Conservation (phyloP, 2,888 invertebrate species). For the Volucella zonaria region DNA sequence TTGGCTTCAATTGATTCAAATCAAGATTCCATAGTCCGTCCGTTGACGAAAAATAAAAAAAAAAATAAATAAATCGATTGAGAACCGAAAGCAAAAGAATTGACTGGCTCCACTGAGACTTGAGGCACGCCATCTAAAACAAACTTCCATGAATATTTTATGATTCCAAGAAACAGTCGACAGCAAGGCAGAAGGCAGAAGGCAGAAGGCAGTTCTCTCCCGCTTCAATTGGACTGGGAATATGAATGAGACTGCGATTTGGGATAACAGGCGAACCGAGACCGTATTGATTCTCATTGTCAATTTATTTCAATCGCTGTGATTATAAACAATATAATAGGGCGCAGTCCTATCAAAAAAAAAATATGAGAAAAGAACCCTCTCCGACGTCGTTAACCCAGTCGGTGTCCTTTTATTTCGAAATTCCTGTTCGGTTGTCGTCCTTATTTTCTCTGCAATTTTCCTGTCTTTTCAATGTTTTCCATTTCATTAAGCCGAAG, state of each 20-base stretch:
- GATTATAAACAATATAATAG: conserved; percentile 70
- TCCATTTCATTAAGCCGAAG: conserved; percentile 66
- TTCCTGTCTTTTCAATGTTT: conserved; percentile 67
- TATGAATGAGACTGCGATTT: too few species aligned
- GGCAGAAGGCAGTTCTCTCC: too few species aligned
- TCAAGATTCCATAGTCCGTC: conserved; percentile 58
- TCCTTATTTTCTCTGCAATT: conserved; percentile 55
- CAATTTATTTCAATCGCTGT: conserved; percentile 68
- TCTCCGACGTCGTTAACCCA: background rate
- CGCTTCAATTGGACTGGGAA: conserved; percentile 32
- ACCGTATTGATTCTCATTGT: conserved; percentile 57
- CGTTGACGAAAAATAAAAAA: conserved; percentile 35
- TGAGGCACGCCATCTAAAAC: conserved; percentile 41
- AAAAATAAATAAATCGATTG: conserved; percentile 12
- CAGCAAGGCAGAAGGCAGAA: too few species aligned
- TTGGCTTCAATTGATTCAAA: conserved; percentile 69
- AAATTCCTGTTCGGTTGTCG: background rate
- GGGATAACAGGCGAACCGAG: background rate
- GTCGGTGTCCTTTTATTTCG: background rate
- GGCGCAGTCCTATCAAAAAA: conserved; percentile 6
- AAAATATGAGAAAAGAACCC: background rate
- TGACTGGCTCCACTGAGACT: conserved; percentile 47
- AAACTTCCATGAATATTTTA: conserved; percentile 50
- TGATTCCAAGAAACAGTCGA: background rate
- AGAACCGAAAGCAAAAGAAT: conserved; percentile 11